A percentile compares a stretch with the other conserved stretches of the same genome.
These are phyloP conservation scores for Arvicanthis niloticus DNA, from an alignment of 2,113 vertebrate species.

Conservation along the genomic window DNA sequence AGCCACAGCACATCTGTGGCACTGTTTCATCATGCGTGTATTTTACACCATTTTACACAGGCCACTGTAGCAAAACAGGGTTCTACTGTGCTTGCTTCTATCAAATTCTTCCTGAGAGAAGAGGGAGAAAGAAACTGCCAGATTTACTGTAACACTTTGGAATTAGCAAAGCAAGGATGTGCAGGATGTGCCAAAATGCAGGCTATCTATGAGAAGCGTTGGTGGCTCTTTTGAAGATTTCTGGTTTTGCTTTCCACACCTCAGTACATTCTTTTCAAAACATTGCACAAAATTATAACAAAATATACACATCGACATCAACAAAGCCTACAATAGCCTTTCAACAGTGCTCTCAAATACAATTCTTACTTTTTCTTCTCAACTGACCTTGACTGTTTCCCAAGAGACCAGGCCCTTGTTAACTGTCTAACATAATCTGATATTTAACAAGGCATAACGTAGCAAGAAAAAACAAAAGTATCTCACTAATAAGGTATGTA, in stretches of 20 bases:
- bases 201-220: neutral
- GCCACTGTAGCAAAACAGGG: neutral
- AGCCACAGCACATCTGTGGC: neutral
- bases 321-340: neutral
- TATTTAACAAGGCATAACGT: neutral
- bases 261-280: conserved; percentile 20
- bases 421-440: neutral
- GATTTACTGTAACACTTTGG: neutral
- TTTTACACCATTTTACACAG: neutral
- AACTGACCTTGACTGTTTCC: neutral
- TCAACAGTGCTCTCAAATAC: conserved; percentile 16
- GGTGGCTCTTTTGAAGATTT: neutral
- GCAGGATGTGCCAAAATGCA: neutral
- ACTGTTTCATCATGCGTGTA: neutral
- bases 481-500: conserved; percentile 33
- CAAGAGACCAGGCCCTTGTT: neutral
- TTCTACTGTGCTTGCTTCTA: neutral
- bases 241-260: neutral
- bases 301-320: conserved; percentile 26
- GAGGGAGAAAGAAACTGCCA: neutral
- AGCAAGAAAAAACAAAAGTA: neutral
- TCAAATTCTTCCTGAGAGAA: neutral
- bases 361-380: neutral
- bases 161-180: neutral
- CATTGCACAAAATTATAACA: neutral